Base-by-base conservation (phyloP, 2,113 vertebrate genomes). In the Melanocharis versteri region DNA sequence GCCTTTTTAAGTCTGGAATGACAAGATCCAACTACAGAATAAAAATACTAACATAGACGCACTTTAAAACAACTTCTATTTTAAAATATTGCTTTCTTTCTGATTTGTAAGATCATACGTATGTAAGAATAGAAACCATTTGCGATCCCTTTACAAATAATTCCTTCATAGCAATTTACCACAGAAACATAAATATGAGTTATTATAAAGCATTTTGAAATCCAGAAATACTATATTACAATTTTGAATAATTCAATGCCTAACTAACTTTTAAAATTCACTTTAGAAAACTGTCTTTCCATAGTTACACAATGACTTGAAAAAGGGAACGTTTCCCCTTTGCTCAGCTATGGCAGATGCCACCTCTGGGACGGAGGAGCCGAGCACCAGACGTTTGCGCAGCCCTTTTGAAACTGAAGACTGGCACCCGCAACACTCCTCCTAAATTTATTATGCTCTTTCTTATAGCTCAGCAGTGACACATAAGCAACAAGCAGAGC, bases 361-460 rank as follows among this genome's bases (percentile, higher is more conserved):
- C 68, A 83, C 28, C 68, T 81, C 21, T 62, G 87, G 83, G 76
- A 93, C 2, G 0, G 4, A 77, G 66, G 9, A 83, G 54, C 66
- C 0, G 2, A 11, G 16, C 66, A 80, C 58, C 75, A 83, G 30
- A 53, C 39, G 7, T 50, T 61, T 24, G 57, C 0, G 4, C 54
- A 77, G 80, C 42, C 50, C 64, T 83, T 83, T 24, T 22, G 68
- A 73, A 84, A 87, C 56, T 30, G 6, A 70, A 69, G 66, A 18
- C 66, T 31, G 48, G 66, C 48, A 94, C 57, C 13, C 2, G 0
- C 62, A 80, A 47, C 45, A 31, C 39, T 75, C 54, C 54, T 92
- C 69, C 87, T 42, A 51, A 68, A 94, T 82, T 87, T 79, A 60
- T 69, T 68, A 83, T 26, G 40, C 62, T 80, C 85, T 65, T 94